phyloP scores from a whole-genome alignment of 2,797 vertebrate genomes.

The Rhabdomys pumilio region DNA sequence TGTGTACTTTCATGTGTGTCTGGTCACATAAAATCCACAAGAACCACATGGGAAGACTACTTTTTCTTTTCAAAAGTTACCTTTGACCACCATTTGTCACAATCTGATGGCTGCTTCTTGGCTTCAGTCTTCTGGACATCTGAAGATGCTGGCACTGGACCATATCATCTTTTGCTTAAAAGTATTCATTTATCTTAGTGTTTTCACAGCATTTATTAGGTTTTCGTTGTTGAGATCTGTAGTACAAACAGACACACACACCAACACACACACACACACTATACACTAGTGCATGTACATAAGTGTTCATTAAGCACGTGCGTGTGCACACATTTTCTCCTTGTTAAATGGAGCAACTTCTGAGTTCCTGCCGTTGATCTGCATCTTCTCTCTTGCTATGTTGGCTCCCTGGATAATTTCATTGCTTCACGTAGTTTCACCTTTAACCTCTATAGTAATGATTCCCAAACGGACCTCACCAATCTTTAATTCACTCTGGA shows the following conservation, averaged over 20 bases:
- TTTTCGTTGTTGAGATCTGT: slow-evolving; percentile 58
- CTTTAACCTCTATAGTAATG: slow-evolving; percentile 80
- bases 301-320: not conserved
- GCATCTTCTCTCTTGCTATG: slow-evolving; percentile 71
- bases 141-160: slow-evolving; percentile 24
- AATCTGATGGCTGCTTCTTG: not conserved
- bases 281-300: not conserved
- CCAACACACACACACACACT: fast-evolving
- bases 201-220: slow-evolving; percentile 35
- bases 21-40: not conserved
- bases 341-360: slow-evolving; percentile 57
- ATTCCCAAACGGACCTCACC: slow-evolving; percentile 77
- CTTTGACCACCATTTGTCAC: not conserved
- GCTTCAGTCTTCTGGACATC: slow-evolving; percentile 37
- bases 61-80: not conserved
- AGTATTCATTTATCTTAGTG: slow-evolving; percentile 51
- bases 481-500: slow-evolving; percentile 74
- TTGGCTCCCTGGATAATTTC: slow-evolving; percentile 74
- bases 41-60: not conserved
- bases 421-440: slow-evolving; percentile 75
- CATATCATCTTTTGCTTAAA: slow-evolving; percentile 57
- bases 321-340: not conserved
- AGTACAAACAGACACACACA: not conserved
- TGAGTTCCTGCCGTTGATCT: slow-evolving; percentile 71
- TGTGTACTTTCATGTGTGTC: not conserved